phyloP scores from a whole-genome alignment of 2,113 vertebrate genomes.

The Pseudopipra pipra region DNA sequence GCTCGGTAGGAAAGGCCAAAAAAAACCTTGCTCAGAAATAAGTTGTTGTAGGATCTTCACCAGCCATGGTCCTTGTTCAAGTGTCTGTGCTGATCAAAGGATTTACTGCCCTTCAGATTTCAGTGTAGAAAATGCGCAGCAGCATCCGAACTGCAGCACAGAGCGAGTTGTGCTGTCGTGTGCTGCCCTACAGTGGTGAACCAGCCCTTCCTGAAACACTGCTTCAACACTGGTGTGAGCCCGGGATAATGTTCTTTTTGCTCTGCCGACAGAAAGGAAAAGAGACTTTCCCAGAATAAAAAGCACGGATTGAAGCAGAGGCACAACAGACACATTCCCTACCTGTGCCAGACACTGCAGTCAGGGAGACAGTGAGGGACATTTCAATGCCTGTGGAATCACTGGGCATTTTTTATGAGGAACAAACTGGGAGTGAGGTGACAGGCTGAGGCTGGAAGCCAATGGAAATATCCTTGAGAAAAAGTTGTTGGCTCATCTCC shows the following conservation, averaged over 20 bases:
- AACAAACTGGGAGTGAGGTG: not conserved
- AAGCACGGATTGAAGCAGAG: not conserved
- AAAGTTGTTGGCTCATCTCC: not conserved
- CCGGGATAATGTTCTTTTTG: not conserved
- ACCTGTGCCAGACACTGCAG: not conserved
- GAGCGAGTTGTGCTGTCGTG: not conserved
- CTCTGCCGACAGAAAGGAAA: not conserved
- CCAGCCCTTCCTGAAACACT: not conserved
- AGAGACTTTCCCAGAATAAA: not conserved
- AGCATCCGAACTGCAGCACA: not conserved
- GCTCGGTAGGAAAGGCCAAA: not conserved
- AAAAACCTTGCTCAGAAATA: not conserved
- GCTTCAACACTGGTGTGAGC: not conserved
- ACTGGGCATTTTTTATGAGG: not conserved
- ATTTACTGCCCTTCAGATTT: not conserved
- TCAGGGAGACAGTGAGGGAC: not conserved
- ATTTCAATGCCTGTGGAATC: not conserved
- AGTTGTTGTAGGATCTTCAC: not conserved
- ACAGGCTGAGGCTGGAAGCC: constrained; percentile 2
- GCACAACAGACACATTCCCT: not conserved
- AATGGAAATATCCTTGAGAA: constrained; percentile 38
- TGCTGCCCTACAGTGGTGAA: constrained; percentile 2
- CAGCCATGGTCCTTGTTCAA: not conserved
- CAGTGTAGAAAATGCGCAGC: accelerated
- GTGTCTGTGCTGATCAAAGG: not conserved